Evolutionary conservation across 2,888 invertebrate genomes (phyloP).

Genomic region (Patella pellucida): DNA sequence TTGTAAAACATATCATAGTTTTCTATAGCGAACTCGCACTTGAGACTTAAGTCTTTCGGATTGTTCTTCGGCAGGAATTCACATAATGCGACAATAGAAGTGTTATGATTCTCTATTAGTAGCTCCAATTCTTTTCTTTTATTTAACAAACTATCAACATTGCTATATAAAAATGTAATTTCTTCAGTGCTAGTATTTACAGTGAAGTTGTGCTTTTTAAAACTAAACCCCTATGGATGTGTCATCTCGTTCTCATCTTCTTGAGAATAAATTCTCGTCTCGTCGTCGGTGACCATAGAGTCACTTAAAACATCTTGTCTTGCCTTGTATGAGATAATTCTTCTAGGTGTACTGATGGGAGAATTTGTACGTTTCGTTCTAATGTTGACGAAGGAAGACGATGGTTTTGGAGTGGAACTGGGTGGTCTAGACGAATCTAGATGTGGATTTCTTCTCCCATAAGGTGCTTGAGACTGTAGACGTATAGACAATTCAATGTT

Average conservation of each 20-base stretch:
- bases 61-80: constrained; percentile 3
- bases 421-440: too few relatives aligned
- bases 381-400: too few relatives aligned
- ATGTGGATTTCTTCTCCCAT: too few relatives aligned
- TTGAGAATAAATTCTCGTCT: constrained; percentile 1
- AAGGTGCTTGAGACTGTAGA: too few relatives aligned
- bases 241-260: not conserved
- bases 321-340: too few relatives aligned
- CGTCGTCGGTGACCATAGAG: not conserved
- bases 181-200: not conserved
- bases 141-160: not conserved
- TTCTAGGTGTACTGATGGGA: too few relatives aligned
- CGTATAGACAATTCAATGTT: too few relatives aligned
- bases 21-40: not conserved
- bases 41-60: not conserved
- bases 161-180: not conserved
- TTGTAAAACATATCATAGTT: not conserved
- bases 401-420: too few relatives aligned
- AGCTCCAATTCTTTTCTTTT: not conserved
- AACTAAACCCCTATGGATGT: not conserved
- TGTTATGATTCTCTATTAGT: not conserved
- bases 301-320: not conserved
- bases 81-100: not conserved
- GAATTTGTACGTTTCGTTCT: too few relatives aligned
- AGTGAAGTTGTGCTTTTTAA: not conserved